Base-by-base conservation (phyloP, 2,113 vertebrate species). In the Lepus americanus region DNA sequence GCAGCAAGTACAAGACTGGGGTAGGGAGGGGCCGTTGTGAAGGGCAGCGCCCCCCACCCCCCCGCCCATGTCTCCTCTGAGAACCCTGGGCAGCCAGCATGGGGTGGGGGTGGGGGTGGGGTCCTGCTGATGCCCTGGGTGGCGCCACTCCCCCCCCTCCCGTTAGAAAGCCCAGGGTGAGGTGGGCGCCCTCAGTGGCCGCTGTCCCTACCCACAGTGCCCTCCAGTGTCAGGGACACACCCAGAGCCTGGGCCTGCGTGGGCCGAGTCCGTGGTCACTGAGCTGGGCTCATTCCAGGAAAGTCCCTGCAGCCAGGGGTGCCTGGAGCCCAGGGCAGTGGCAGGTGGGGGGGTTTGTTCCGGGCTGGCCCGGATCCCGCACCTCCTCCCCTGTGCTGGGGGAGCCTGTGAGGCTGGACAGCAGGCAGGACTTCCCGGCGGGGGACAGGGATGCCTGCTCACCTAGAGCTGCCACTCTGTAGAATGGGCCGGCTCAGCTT, bases 381-480 rank as follows among this genome's bases (percentile, higher is more conserved):
- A 19, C 55, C 55, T 59, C 55, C 5, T 69, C 55, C 67, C 51
- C 8, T 74, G 39, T 39, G 39, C 77, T 78, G 76, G 77, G 49
- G 22, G 78, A 81, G 81, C 25, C 49, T 16, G 7, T n/a, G 8
- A 91, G 33, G 76, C 31, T 23, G 81, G 92, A 96, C 51, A 11
- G 67, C 59, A 27, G 29, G 90, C 86, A 92, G 89, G 49, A 77
- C 95, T 94, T 91, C 87, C 78, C 51, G 29, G 19, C 5, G 7
- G 49, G 36, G 16, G 2, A 22, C 0, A 0, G 4, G 55, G 78
- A 66, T 44, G 36, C n/a, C 49, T 39, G 3, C 12, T 33, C 20
- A 31, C 64, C 63, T 17, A 61, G 39, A 29, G 27, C 55, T 63
- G 49, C 39, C 1, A 0, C 27, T 92, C 49, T 4, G 16, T 3